Evolutionary conservation across 2,888 invertebrate species (phyloP), one percentile per base, ranked within the genome.

Genomic region (Yponomeuta plumbellus): DNA sequence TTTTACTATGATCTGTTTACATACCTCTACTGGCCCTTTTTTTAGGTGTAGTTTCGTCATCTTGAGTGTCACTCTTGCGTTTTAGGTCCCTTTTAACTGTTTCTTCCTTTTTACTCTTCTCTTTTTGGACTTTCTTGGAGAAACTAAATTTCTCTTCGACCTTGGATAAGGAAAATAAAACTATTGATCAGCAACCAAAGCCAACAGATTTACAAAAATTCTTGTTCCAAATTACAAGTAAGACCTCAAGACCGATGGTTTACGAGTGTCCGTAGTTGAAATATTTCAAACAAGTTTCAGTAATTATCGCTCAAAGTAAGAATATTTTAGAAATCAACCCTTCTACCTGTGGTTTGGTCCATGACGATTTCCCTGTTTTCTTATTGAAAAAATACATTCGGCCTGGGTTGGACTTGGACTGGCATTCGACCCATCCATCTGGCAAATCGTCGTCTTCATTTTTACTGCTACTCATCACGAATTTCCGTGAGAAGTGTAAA

Each of bases 311-410:
- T 17, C 56, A 65, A 34, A 39, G 6, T 59, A 59, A 21, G 20
- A 59, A 22, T 44, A 44, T 39, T 23, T 23, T 20, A 61, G 76
- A 81, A 80, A 82, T 78, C 78, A 78, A 90, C 91, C 85, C 83
- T 81, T 78, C 78, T 78, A 90, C 91, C 85, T 83, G 82, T 67
- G 91, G 90, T 79, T 84, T 77, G 44, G 84, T 83, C 91, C 91
- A 91, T 69, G 85, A 88, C 68, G 91, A 90, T 76, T 84, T 86
- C 69, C 90, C 90, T 66, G 87, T 90, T 80, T 81, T 88, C 72
- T 77, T 86, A 72, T 91, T 88, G 73, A 90, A 91, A 80, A 83
- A 91, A 78, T 90, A 91, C 72, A 84, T 86, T 74, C 86, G 84
- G 10, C 87, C 88, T 22, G 85, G 85, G 71, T 78, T 88, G 34